Base-by-base conservation (phyloP, 2,888 invertebrate genomes). In the Diadegma fenestrale region DNA sequence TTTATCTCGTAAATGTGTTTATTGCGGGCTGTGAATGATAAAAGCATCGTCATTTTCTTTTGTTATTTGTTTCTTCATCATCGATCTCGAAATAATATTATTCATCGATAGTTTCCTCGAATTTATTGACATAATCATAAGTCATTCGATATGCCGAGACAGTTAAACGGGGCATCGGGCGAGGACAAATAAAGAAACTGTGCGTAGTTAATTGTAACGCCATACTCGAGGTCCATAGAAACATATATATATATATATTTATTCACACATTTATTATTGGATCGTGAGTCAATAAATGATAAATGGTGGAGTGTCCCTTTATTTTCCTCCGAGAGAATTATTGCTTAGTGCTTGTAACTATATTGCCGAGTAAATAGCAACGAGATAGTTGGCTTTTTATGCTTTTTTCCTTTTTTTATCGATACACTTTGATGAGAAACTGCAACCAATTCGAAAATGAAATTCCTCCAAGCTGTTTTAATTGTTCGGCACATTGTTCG, bases 1-100 rank as follows among this genome's bases (percentile, higher is more conserved):
- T 54, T 33, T 14, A 51, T 64, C 64, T 85, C 85, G 71, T 85
- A 85, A 85, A 85, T 72, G 17, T 75, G 12, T 85, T 84, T 79
- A 77, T 73, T 54, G 82, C n/a, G n/a, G n/a, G 64, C 64, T 64
- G 66, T 66, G 71, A 68, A 66, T 43, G 79, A 79, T 82, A 69
- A 54, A 66, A 45, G 33, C 19, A 2, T 30, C 45, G 26, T 26
- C 43, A 19, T 30, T 10, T 22, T 12, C 12, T 43, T 43, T 64
- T 48, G 5, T 51, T 17, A 45, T 61, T 43, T 63, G 75, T 71
- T 51, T 48, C 19, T n/a, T 66, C 41, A 30, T 61, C 51, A 26
- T 72, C 64, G 63, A 72, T n/a, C 61, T 45, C 30, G 37, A 19
- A 64, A 69, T 75, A 78, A 61, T 79, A 79, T 75, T 14, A 19